A percentile compares a stretch with the other conserved stretches of the same genome.
phyloP scores from a whole-genome alignment of 2,113 vertebrate genomes.

The Pollachius pollachius region DNA sequence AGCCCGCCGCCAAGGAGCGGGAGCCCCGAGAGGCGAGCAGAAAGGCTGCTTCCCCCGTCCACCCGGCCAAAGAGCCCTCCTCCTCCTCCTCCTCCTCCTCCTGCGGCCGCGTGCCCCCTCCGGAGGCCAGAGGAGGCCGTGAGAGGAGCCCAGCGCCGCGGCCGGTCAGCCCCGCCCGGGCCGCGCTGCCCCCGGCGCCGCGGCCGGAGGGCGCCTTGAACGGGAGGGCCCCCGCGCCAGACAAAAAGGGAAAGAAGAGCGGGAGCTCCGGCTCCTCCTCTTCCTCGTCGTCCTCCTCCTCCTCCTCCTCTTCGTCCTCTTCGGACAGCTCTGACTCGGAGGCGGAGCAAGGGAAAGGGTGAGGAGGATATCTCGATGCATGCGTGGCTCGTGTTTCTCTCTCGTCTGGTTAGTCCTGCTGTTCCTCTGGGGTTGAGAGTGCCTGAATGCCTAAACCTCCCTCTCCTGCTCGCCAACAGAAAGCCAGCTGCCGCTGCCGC shows the following conservation, averaged over 20 bases:
- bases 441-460: not conserved
- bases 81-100: not conserved
- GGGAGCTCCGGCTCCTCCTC: slow-evolving; percentile 68
- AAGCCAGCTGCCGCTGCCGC: slow-evolving; percentile 3
- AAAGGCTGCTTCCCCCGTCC: not conserved
- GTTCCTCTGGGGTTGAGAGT: not conserved
- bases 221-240: slow-evolving; percentile 48
- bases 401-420: not conserved
- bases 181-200: rapidly evolving
- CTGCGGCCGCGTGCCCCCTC: not conserved
- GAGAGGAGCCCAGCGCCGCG: not conserved
- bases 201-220: slow-evolving; percentile 40
- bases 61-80: not conserved
- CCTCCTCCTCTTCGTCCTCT: slow-evolving; percentile 67
- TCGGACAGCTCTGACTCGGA: slow-evolving; percentile 77
- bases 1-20: slow-evolving; percentile 35
- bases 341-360: slow-evolving; percentile 64
- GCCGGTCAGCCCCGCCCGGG: not conserved
- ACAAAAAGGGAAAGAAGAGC: slow-evolving; percentile 41
- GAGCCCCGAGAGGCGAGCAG: slow-evolving; percentile 26
- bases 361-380: slow-evolving; percentile 17
- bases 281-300: slow-evolving; percentile 62
- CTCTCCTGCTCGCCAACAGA: slow-evolving; percentile 25
- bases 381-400: not conserved
- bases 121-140: not conserved